Evolutionary conservation across 2,797 vertebrate genomes (phyloP), one percentile per base, ranked within the genome.

Genomic region (Loris lydekkerianus): DNA sequence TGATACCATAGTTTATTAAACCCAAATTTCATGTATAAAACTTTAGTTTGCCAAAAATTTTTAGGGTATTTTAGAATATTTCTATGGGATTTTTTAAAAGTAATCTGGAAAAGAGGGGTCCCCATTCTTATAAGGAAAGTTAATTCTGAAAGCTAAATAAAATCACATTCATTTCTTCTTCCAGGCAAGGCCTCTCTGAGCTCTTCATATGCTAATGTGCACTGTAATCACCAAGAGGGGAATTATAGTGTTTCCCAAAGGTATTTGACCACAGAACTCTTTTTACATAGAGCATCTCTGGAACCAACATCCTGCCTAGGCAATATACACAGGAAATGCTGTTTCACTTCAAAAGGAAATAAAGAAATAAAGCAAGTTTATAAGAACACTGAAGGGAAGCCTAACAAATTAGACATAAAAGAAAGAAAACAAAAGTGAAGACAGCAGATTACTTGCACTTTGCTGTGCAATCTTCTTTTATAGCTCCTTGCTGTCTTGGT

Each of bases 111-210:
- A 83, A 89, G 10, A 60, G 8, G 10, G 25, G 23, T 11, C 7
- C 29, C 67, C 43, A 49, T 53, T 58, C 34, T 77, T 40, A 67
- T 60, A 80, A 95, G 53, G 11, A 75, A 58, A 56, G 86, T 13
- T 81, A 90, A 63, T 7, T 43, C 53, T 60, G 49, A 80, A 83
- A 61, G 58, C 65, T 60, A 14, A 75, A 27, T 23, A 29, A 91
- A 91, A 88, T 60, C 25, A 70, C 61, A 27, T 53, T 21, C 11
- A n/a, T 82, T 93, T 93, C 75, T 75, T 83, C 70, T 75, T 81
- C 15, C 37, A 1, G 18, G 20, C 15, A 46, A n/a, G 3, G 40
- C 23, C 78, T 69, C 77, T 23, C 53, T 43, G 65, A 56, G 77
- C n/a, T n/a, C n/a, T 73, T 88, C 14, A 25, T 10, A 43, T 21